These are phyloP conservation scores for Bimastos eiseni DNA, from an alignment of 2,888 invertebrate species.

Conservation along the genomic window DNA sequence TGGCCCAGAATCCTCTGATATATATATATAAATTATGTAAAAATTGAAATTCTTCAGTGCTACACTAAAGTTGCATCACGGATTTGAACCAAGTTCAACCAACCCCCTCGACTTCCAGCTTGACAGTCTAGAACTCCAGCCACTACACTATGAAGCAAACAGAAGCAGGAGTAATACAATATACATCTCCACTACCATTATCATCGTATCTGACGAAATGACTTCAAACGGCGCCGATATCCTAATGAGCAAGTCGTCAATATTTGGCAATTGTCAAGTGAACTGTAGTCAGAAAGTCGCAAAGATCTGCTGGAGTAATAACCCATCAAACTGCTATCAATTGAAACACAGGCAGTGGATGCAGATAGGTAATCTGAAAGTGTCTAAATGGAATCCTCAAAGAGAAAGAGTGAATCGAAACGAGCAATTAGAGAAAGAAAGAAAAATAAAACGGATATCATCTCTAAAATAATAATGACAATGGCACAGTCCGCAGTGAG, in stretches of 20 bases:
- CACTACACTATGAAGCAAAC: too few species aligned
- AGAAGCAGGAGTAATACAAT: not conserved
- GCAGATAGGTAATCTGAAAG: not conserved
- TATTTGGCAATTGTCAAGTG: not conserved
- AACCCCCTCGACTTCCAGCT: too few species aligned
- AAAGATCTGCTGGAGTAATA: too few species aligned
- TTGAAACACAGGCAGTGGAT: not conserved
- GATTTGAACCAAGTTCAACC: too few species aligned
- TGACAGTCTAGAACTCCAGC: too few species aligned
- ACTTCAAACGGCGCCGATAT: not conserved
- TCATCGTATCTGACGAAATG: not conserved
- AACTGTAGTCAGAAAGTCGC: not conserved
- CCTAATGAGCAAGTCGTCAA: not conserved
- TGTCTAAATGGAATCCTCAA: not conserved
- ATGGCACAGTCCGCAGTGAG: too few species aligned
- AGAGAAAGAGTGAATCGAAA: not conserved
- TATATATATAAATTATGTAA: too few species aligned
- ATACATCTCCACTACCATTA: not conserved
- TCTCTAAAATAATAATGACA: too few species aligned
- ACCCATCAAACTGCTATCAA: not conserved
- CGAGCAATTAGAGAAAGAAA: not conserved
- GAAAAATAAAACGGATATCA: not conserved
- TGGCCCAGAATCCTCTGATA: too few species aligned
- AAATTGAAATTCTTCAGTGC: too few species aligned
- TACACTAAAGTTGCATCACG: too few species aligned